Evolutionary conservation across 1,140 invertebrate genomes (phyloP).

Genomic region (Lepidurus arcticus): DNA sequence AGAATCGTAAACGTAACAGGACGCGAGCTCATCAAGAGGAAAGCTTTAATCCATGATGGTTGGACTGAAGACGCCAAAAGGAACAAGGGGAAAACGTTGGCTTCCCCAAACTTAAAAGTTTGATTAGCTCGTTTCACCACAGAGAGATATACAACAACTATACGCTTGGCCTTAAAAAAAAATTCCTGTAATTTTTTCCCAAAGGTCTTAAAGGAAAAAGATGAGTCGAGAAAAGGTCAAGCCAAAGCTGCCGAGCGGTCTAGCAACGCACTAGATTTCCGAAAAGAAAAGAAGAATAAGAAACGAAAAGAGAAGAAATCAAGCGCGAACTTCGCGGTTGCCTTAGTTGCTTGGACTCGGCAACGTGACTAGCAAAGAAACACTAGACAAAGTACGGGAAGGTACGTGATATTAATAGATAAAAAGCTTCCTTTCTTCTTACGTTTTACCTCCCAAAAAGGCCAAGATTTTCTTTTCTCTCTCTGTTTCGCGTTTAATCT

Average conservation of each 20-base stretch:
- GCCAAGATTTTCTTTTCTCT: background rate
- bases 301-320: background rate
- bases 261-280: background rate
- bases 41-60: conserved; percentile 3
- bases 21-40: background rate
- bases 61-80: background rate
- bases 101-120: background rate
- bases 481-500: background rate
- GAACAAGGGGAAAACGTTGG: background rate
- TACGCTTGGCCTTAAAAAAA: background rate
- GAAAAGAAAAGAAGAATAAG: background rate
- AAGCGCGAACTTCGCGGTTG: background rate
- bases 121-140: background rate
- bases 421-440: background rate
- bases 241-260: too few relatives aligned
- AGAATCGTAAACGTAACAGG: background rate
- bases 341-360: background rate
- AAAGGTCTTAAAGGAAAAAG: too few relatives aligned
- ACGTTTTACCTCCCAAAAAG: background rate
- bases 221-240: too few relatives aligned
- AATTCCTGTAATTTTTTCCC: too few relatives aligned
- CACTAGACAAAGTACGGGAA: background rate
- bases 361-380: conserved; percentile 16
- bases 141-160: background rate
- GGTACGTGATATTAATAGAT: conserved; percentile 22